Conservation (phyloP, 2,797 vertebrate genomes). For the Nothura maculosa region DNA sequence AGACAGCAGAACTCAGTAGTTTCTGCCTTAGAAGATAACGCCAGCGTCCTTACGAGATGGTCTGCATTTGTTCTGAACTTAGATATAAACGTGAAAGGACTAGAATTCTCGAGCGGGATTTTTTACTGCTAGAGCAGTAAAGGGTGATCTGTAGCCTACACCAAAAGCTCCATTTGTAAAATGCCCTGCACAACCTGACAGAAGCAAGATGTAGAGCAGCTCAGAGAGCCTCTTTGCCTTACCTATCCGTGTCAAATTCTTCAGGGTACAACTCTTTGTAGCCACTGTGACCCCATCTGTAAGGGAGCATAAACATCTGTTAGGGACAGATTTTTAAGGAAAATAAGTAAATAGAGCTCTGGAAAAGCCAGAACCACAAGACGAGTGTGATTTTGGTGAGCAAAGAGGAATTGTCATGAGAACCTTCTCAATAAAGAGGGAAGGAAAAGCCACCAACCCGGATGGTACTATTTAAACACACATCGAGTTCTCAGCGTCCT, state of each 20-base stretch:
- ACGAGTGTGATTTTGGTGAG: not conserved
- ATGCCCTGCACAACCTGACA: not conserved
- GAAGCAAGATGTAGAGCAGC: not conserved
- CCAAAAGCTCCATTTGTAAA: not conserved
- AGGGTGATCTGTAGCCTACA: not conserved
- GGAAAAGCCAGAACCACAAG: not conserved
- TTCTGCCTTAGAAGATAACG: not conserved
- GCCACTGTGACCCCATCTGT: slow-evolving; percentile 97
- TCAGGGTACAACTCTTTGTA: slow-evolving; percentile 98
- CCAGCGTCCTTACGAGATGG: not conserved
- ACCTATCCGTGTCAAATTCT: slow-evolving; percentile 93
- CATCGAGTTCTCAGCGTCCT: not conserved
- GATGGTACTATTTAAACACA: not conserved
- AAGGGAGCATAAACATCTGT: slow-evolving; percentile 10
- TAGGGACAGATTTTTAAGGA: not conserved
- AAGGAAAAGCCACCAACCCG: not conserved
- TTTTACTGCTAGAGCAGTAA: not conserved
- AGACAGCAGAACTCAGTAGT: not conserved
- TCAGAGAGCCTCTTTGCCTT: slow-evolving; percentile 32
- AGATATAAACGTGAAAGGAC: not conserved
- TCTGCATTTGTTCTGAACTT: not conserved
- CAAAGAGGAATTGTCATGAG: not conserved
- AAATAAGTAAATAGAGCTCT: not conserved
- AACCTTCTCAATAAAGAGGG: not conserved
- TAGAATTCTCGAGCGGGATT: too few species aligned